phyloP scores from a whole-genome alignment of 1,140 invertebrate species.

The Alviniconcha marisindica region DNA sequence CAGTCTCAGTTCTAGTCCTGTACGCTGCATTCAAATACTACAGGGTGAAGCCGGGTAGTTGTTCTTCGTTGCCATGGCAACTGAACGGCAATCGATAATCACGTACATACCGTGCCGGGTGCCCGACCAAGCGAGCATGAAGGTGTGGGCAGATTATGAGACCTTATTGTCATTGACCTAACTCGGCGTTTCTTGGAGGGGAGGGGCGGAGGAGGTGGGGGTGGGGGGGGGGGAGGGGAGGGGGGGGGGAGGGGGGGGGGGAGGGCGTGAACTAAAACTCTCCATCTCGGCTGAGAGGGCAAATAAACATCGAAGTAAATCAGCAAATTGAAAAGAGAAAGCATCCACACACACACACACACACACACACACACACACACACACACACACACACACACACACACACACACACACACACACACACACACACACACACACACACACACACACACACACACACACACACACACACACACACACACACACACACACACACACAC shows the following conservation, averaged over 20 bases:
- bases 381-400: not conserved
- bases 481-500: not conserved
- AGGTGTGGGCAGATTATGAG: not conserved
- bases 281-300: no score
- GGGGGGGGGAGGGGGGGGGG: not conserved
- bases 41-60: no score
- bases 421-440: not conserved
- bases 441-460: not conserved
- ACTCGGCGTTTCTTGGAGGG: not conserved
- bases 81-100: not conserved
- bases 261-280: no score
- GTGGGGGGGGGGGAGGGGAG: not conserved
- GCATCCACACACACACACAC: no score
- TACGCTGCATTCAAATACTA: no score
- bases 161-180: not conserved
- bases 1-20: no score
- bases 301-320: no score
- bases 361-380: no score
- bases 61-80: constrained; percentile 4
- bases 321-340: no score
- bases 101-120: not conserved
- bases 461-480: not conserved
- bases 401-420: not conserved
- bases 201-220: no score
- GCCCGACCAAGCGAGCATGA: not conserved